A percentile compares a stretch with the other conserved stretches of the same genome.
phyloP scores from a whole-genome alignment of 2,888 invertebrate genomes.

The Drosophila borborema region DNA sequence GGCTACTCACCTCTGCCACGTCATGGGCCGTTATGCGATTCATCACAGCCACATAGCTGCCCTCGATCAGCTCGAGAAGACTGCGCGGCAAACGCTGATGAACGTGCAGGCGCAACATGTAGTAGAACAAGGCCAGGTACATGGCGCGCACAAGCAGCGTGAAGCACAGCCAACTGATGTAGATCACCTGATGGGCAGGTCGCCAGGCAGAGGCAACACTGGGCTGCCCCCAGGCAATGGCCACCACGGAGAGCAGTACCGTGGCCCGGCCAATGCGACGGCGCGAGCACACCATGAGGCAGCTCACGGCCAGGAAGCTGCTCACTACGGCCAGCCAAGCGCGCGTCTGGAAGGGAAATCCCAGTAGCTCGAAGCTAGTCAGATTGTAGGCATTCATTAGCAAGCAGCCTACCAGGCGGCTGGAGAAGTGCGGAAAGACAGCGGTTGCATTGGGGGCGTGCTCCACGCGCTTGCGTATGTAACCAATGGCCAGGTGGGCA shows the following conservation, averaged over 20 bases:
- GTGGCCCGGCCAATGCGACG: conserved; percentile 15
- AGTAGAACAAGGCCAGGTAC: conserved; percentile 62
- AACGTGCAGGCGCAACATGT: conserved; percentile 59
- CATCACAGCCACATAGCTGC: conserved; percentile 51
- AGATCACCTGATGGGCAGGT: conserved; percentile 42
- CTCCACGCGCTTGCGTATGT: conserved; percentile 51
- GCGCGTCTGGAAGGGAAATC: conserved; percentile 60
- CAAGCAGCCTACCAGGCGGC: conserved; percentile 57
- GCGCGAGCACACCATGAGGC: conserved; percentile 26
- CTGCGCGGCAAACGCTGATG: conserved; percentile 55
- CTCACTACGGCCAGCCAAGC: conserved; percentile 57
- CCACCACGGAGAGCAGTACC: conserved; percentile 39
- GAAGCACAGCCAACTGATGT: conserved; percentile 59
- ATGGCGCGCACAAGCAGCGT: conserved; percentile 58
- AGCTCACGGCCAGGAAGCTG: conserved; percentile 36
- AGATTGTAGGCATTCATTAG: conserved; percentile 52
- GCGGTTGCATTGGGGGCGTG: conserved; percentile 50
- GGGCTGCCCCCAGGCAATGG: conserved; percentile 52
- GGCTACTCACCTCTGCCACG: conserved; percentile 32
- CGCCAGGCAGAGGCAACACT: conserved; percentile 17
- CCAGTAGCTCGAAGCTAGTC: conserved; percentile 55
- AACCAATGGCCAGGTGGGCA: conserved; percentile 68
- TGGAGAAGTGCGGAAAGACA: conserved; percentile 63
- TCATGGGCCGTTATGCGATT: conserved; percentile 43
- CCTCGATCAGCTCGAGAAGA: conserved; percentile 43